Conservation (phyloP, 2,888 invertebrate genomes). For the Gryllus longicercus region DNA sequence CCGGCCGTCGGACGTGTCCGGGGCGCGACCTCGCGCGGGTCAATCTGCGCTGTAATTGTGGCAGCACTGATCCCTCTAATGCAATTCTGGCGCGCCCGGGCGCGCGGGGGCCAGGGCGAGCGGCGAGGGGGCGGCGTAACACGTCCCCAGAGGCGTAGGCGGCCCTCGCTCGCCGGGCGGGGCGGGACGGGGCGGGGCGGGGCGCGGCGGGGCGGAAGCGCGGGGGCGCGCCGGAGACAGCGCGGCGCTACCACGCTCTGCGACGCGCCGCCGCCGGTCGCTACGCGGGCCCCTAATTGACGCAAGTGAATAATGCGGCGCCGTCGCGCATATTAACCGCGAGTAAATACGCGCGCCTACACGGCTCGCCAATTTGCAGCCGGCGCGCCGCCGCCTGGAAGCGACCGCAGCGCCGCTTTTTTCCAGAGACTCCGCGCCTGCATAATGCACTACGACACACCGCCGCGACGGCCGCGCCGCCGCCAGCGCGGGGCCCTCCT, state of each 20-base stretch:
- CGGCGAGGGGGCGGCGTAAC: not conserved
- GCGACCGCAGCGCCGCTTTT: not conserved
- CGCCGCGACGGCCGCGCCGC: not conserved
- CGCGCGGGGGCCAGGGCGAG: not conserved
- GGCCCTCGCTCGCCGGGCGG: not conserved
- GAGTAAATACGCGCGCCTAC: not conserved
- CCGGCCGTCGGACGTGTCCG: not conserved
- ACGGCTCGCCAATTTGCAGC: slow-evolving; percentile 2
- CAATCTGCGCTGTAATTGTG: slow-evolving; percentile 10
- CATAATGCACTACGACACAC: not conserved
- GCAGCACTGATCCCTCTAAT: slow-evolving; percentile 17
- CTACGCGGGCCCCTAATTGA: not conserved
- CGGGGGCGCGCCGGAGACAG: not conserved
- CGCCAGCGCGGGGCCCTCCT: not conserved
- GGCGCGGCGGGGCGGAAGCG: not conserved
- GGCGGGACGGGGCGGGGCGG: not conserved
- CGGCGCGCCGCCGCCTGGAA: not conserved
- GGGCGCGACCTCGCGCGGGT: slow-evolving; percentile 17
- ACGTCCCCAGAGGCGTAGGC: too few species aligned
- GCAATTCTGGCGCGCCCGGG: slow-evolving; percentile 2
- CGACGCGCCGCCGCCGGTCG: not conserved
- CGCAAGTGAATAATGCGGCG: slow-evolving; percentile 7
- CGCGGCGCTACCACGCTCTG: not conserved
- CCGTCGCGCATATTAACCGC: slow-evolving; percentile 8
- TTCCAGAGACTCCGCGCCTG: not conserved